These are phyloP conservation scores for Onthophagus sagittarius DNA, from an alignment of 2,888 invertebrate species.

Conservation along the genomic window DNA sequence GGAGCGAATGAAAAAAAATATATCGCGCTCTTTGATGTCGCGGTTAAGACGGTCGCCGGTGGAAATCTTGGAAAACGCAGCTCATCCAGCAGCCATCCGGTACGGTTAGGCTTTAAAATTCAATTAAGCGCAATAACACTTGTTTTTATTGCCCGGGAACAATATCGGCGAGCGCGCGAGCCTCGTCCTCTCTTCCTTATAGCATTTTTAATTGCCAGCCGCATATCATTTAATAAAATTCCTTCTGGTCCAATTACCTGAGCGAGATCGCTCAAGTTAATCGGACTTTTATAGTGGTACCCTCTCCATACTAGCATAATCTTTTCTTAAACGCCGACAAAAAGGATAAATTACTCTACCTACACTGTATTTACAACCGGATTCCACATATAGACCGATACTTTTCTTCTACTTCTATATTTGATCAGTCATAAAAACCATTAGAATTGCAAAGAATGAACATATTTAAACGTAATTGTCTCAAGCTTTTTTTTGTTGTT, in stretches of 20 bases:
- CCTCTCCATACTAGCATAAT: neutral
- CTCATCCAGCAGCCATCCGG: neutral
- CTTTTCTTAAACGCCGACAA: neutral
- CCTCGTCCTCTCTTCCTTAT: neutral
- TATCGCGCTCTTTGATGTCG: neutral
- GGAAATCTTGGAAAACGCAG: neutral
- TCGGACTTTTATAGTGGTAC: neutral
- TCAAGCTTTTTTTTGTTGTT: too few species aligned
- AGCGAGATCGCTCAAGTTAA: neutral
- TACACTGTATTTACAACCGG: neutral
- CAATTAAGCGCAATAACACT: slow-evolving; percentile 11
- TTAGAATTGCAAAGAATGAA: neutral
- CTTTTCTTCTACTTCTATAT: neutral
- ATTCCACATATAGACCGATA: neutral
- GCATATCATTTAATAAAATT: neutral
- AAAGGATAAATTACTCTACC: neutral
- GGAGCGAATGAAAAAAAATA: neutral
- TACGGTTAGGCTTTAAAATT: slow-evolving; percentile 7
- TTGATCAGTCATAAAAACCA: neutral
- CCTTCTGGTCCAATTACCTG: neutral
- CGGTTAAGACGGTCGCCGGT: neutral
- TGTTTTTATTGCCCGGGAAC: slow-evolving; percentile 14
- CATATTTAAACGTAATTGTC: neutral
- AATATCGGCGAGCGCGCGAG: neutral
- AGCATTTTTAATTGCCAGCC: neutral